Evolutionary conservation across 2,797 vertebrate species (phyloP).

Genomic region (Hemitrygon akajei): DNA sequence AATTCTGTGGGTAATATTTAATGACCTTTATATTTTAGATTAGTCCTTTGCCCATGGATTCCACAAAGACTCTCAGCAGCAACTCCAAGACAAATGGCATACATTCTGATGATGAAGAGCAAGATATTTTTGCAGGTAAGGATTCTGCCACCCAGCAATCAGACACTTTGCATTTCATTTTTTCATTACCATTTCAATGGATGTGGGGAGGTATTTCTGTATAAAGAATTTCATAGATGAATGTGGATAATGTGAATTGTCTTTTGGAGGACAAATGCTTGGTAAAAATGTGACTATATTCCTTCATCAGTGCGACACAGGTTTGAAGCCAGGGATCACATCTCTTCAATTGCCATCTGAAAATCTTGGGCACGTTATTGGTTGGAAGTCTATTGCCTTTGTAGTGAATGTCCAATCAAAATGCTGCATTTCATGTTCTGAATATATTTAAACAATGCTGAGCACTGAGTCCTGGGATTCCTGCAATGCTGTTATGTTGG

Average conservation of each 20-base stretch:
- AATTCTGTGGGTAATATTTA: neutral
- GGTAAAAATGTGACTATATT: neutral
- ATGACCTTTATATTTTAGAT: slow-evolving; percentile 54
- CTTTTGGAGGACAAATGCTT: neutral
- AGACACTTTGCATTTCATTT: neutral
- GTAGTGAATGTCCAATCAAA: neutral
- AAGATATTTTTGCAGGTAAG: slow-evolving; percentile 83
- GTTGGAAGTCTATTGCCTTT: neutral
- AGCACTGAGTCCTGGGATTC: neutral
- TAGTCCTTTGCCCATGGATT: slow-evolving; percentile 45
- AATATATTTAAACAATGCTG: too few species aligned
- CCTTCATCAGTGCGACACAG: neutral
- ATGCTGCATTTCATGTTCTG: neutral
- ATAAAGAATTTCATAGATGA: neutral
- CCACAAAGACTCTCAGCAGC: slow-evolving; percentile 42
- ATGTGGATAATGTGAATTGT: neutral
- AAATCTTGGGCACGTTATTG: neutral
- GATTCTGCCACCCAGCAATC: neutral
- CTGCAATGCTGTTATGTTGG: neutral
- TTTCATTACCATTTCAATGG: neutral
- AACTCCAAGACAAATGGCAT: slow-evolving; percentile 71
- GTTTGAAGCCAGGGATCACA: neutral
- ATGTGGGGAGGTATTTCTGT: neutral
- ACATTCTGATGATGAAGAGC: slow-evolving; percentile 70
- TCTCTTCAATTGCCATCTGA: neutral